Conservation (phyloP, 1,140 invertebrate genomes). For the Planococcus citri region DNA sequence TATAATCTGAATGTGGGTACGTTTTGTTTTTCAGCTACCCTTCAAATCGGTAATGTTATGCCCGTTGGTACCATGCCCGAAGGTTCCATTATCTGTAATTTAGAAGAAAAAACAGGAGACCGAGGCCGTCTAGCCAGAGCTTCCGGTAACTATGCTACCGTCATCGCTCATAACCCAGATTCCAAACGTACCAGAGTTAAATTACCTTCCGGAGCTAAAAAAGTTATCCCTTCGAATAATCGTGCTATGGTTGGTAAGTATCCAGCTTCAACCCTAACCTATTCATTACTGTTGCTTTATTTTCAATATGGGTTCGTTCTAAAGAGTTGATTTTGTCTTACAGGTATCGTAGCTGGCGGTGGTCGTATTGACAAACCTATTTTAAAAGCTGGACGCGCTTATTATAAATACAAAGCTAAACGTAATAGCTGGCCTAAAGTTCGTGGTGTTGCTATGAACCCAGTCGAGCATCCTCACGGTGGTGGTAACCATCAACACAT, state of each 20-base stretch:
- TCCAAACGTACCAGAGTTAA: slow-evolving; percentile 93
- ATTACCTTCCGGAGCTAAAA: slow-evolving; percentile 96
- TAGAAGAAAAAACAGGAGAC: slow-evolving; percentile 98
- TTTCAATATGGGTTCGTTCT: too few species aligned
- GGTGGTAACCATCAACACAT: too few species aligned
- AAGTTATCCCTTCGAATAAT: slow-evolving; percentile 93
- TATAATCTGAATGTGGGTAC: too few species aligned
- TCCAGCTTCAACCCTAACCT: slow-evolving; percentile 12
- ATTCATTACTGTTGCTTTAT: too few species aligned
- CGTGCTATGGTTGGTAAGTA: slow-evolving; percentile 95
- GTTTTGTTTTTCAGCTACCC: slow-evolving; percentile 53
- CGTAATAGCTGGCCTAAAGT: slow-evolving; percentile 97
- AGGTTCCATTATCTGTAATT: slow-evolving; percentile 98
- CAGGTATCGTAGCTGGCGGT: slow-evolving; percentile 96
- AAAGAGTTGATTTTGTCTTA: too few species aligned
- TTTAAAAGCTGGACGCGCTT: slow-evolving; percentile 96
- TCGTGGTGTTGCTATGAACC: slow-evolving; percentile 87
- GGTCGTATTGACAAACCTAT: slow-evolving; percentile 99
- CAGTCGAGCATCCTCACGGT: slow-evolving; percentile 98
- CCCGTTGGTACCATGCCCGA: too few species aligned
- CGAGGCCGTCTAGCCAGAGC: slow-evolving; percentile 89
- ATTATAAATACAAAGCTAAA: slow-evolving; percentile 99
- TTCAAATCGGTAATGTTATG: slow-evolving; percentile 92
- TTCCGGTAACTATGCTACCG: slow-evolving; percentile 97
- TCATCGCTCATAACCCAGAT: slow-evolving; percentile 97